Percentiles rank a stretch among this genome's conserved stretches.
Conservation (phyloP, 2,888 invertebrate genomes). For the Tigriopus californicus region DNA sequence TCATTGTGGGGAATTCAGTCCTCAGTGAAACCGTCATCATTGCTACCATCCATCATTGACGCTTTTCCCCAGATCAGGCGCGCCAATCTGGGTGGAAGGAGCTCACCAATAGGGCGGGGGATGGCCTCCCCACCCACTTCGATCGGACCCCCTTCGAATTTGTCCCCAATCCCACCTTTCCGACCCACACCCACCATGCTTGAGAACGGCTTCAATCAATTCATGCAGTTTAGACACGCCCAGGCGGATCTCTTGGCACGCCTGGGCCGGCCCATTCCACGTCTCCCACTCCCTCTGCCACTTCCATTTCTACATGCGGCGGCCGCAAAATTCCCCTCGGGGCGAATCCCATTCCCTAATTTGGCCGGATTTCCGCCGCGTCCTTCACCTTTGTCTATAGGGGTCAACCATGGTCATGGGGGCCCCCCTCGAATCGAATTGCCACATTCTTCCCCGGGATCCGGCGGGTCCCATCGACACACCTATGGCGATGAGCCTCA, state of each 20-base stretch:
- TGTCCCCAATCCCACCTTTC: background rate
- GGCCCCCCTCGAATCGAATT: background rate
- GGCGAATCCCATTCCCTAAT: too few species aligned
- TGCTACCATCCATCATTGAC: too few species aligned
- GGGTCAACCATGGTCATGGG: background rate
- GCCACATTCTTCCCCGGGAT: background rate
- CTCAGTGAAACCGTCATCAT: too few species aligned
- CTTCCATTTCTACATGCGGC: background rate
- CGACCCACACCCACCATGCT: background rate
- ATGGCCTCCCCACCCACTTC: too few species aligned
- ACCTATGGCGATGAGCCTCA: background rate
- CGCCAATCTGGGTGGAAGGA: too few species aligned
- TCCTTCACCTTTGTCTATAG: too few species aligned
- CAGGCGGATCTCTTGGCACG: background rate
- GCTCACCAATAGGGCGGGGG: too few species aligned
- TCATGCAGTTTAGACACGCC: background rate
- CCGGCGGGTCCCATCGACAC: background rate
- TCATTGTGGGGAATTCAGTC: too few species aligned
- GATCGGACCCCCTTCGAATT: too few species aligned
- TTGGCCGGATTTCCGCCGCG: too few species aligned
- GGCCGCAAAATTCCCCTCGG: background rate
- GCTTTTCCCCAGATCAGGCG: too few species aligned
- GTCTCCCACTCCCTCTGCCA: background rate
- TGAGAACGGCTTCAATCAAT: background rate
- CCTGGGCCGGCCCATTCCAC: background rate